A percentile compares a stretch with the other conserved stretches of the same genome.
Conservation (phyloP, 1,140 invertebrate species). For the Armadillidium nasatum region DNA sequence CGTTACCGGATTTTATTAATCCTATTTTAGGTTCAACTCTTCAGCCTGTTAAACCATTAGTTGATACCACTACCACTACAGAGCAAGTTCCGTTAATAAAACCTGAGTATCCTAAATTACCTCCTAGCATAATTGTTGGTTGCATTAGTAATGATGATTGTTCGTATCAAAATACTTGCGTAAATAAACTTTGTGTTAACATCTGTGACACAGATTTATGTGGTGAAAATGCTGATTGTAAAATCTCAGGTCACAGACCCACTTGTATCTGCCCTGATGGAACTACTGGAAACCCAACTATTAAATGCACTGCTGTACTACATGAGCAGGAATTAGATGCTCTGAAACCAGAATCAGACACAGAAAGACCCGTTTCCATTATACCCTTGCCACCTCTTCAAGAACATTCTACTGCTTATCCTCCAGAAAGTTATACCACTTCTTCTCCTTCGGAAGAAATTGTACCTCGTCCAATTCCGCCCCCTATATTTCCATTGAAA, state of each 20-base stretch:
- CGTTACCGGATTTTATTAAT: no score
- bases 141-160: constrained; percentile 67
- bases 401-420: not conserved
- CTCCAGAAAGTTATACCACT: not conserved
- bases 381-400: not conserved
- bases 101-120: constrained; percentile 6
- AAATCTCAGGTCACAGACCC: constrained; percentile 47
- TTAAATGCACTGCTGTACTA: constrained; percentile 30
- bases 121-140: constrained; percentile 61
- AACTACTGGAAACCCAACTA: constrained; percentile 57
- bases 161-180: constrained; percentile 72
- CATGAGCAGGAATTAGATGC: not conserved
- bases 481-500: constrained; percentile 26
- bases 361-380: not conserved
- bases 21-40: no score
- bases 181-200: constrained; percentile 69
- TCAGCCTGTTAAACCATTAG: not conserved
- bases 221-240: constrained; percentile 49
- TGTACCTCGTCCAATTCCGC: constrained; percentile 7
- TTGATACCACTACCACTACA: not conserved
- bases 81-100: not conserved
- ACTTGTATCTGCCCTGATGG: constrained; percentile 55
- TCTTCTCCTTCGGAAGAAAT: not conserved
- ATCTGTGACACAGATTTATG: constrained; percentile 49
- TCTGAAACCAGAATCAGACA: not conserved